A percentile compares a stretch with the other conserved stretches of the same genome.
phyloP scores from a whole-genome alignment of 1,140 invertebrate genomes.

The Pseudachorutes palmiensis region DNA sequence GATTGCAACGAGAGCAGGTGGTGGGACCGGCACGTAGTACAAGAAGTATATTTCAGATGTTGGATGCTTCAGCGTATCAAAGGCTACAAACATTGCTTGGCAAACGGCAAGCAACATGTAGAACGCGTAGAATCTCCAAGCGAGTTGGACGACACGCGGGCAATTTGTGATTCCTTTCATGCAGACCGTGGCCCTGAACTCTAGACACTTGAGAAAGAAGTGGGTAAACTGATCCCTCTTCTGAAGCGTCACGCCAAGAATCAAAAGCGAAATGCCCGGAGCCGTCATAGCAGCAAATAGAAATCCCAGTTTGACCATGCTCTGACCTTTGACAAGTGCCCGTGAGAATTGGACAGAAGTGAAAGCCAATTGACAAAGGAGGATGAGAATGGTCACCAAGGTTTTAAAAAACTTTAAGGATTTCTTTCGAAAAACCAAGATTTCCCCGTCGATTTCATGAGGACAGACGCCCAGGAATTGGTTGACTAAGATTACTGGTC shows the following conservation, averaged over 20 bases:
- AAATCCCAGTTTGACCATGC: slow-evolving; percentile 16
- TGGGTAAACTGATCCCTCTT: slow-evolving; percentile 13
- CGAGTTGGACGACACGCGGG: not conserved
- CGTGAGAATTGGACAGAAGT: slow-evolving; percentile 12
- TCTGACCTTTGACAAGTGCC: not conserved
- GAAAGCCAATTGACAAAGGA: slow-evolving; percentile 11
- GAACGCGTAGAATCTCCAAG: not conserved
- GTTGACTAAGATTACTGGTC: slow-evolving; percentile 20
- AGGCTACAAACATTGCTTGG: not conserved
- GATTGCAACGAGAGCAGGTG: slow-evolving; percentile 4
- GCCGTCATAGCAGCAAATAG: not conserved
- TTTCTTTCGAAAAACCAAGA: slow-evolving; percentile 9
- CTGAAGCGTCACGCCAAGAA: slow-evolving; percentile 11
- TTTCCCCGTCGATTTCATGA: slow-evolving; percentile 9
- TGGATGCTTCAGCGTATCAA: slow-evolving; percentile 1
- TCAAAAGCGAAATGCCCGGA: slow-evolving; percentile 11
- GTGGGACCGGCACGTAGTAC: slow-evolving; percentile 11
- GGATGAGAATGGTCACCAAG: slow-evolving; percentile 17
- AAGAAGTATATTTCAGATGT: slow-evolving; percentile 19
- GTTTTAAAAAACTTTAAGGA: slow-evolving; percentile 18
- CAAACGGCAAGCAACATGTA: slow-evolving; percentile 16
- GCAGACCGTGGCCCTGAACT: not conserved
- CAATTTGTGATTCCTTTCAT: slow-evolving; percentile 19
- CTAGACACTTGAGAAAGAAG: slow-evolving; percentile 21
- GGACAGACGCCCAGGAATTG: slow-evolving; percentile 26